Percentiles rank a stretch among this genome's conserved stretches.
phyloP scores from a whole-genome alignment of 2,113 vertebrate genomes.

The Pangasianodon gigas region DNA sequence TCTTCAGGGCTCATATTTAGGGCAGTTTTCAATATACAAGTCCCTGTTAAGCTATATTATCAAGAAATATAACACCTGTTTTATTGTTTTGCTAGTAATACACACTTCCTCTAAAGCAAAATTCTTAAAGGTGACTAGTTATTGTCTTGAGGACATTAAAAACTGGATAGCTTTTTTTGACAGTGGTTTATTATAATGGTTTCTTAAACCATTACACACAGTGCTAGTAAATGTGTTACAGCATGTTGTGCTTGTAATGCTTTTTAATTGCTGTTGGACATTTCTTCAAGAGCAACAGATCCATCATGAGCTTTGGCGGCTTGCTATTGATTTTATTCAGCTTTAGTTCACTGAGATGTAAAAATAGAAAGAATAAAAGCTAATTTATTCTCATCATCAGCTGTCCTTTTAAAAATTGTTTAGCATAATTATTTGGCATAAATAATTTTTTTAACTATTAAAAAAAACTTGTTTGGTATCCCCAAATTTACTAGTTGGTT shows the following conservation, averaged over 20 bases:
- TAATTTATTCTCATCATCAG: not conserved
- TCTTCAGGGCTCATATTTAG: slow-evolving; percentile 2
- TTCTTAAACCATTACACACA: slow-evolving; percentile 10
- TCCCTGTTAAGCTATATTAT: not conserved
- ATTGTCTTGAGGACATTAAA: not conserved
- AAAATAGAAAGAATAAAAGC: not conserved
- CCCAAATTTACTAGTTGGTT: not conserved
- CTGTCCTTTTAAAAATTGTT: not conserved
- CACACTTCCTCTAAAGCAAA: not conserved
- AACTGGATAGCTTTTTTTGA: not conserved
- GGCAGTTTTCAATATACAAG: not conserved
- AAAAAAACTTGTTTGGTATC: too few species aligned
- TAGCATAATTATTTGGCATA: not conserved
- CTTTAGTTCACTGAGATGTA: not conserved
- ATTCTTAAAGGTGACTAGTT: not conserved
- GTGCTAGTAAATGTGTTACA: not conserved
- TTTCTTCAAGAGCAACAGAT: not conserved
- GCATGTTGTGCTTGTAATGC: not conserved
- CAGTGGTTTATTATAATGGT: slow-evolving; percentile 24
- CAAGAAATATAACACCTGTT: not conserved
- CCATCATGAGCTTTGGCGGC: not conserved
- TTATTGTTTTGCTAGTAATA: not conserved
- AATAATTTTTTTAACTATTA: not conserved
- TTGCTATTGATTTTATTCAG: not conserved
- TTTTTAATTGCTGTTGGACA: not conserved